A percentile compares a stretch with the other conserved stretches of the same genome.
phyloP scores from a whole-genome alignment of 1,140 invertebrate genomes.

The Eriocheir sinensis region DNA sequence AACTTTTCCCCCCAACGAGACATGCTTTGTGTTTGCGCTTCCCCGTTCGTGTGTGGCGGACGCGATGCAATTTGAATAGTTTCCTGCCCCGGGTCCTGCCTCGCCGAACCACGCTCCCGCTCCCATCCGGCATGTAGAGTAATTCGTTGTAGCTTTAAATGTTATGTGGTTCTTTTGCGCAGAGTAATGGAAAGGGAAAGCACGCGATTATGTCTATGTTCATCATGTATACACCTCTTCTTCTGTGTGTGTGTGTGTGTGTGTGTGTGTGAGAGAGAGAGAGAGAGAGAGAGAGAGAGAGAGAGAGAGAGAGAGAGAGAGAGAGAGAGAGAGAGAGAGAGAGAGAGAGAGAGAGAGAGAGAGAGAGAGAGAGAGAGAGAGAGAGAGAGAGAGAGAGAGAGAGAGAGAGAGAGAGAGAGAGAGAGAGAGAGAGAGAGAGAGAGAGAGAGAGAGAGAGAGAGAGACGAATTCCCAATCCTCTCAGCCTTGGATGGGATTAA shows the following conservation, averaged over 20 bases:
- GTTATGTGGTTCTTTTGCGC: background rate
- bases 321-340: background rate
- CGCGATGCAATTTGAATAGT: no score
- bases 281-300: constrained; percentile 37
- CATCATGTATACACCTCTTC: background rate
- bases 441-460: background rate
- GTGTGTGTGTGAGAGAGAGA: constrained; percentile 43
- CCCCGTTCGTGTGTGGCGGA: no score
- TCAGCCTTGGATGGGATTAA: background rate
- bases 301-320: constrained; percentile 41
- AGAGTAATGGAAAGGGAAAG: background rate
- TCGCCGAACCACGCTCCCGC: no score
- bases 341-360: background rate
- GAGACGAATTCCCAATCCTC: background rate
- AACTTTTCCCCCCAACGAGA: no score
- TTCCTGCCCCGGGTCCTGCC: no score
- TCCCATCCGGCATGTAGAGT: no score
- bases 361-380: background rate
- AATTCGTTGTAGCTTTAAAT: no score
- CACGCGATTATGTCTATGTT: background rate
- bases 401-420: constrained; percentile 48
- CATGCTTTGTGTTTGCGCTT: no score
- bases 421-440: constrained; percentile 41
- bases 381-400: background rate
- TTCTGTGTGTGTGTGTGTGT: constrained; percentile 48